Percentiles rank a stretch among this genome's conserved stretches.
phyloP scores from a whole-genome alignment of 2,113 vertebrate species.

The Callocephalon fimbriatum region DNA sequence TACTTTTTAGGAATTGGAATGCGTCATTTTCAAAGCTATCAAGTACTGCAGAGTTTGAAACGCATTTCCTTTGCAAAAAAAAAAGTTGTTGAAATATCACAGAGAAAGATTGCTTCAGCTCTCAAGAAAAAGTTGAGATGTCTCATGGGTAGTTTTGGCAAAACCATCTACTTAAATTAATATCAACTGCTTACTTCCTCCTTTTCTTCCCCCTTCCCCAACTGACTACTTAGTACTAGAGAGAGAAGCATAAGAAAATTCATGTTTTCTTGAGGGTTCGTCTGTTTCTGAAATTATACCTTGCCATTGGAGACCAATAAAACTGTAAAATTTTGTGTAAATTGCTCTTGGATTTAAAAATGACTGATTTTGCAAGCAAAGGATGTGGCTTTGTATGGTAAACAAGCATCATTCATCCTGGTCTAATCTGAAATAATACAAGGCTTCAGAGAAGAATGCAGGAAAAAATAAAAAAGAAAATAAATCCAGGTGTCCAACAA shows the following conservation, averaged over 20 bases:
- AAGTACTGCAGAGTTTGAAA: neutral
- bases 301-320: conserved; percentile 52
- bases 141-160: conserved; percentile 50
- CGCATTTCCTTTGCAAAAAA: neutral
- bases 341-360: conserved; percentile 37
- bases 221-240: conserved; percentile 2
- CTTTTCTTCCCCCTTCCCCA: conserved; percentile 25
- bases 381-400: conserved; percentile 10
- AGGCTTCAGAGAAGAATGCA: neutral
- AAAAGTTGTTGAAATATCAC: neutral
- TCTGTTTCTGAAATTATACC: conserved; percentile 54
- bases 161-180: conserved; percentile 43
- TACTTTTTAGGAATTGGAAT: neutral
- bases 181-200: conserved; percentile 38
- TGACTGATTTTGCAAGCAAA: conserved; percentile 17
- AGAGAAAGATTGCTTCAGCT: conserved; percentile 21
- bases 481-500: neutral
- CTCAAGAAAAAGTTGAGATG: neutral
- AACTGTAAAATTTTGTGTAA: conserved; percentile 27
- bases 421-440: neutral
- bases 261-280: neutral
- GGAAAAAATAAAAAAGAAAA: neutral
- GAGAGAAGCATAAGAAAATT: conserved; percentile 2
- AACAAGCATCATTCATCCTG: conserved; percentile 16
- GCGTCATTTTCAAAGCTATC: neutral